Evolutionary conservation across 2,888 invertebrate species (phyloP).

Genomic region (Augochlorella aurata): DNA sequence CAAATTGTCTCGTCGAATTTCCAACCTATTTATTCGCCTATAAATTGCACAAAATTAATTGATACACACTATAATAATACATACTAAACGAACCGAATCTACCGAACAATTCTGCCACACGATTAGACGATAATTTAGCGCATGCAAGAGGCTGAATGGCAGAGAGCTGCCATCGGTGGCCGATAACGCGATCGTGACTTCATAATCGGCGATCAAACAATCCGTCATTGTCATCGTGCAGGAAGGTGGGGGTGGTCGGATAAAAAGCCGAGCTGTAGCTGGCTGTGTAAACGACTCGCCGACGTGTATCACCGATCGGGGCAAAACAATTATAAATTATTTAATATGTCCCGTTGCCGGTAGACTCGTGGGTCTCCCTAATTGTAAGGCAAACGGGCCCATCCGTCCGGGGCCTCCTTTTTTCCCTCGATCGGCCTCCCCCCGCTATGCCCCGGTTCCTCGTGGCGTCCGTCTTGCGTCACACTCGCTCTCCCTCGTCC

Average conservation of each 20-base stretch:
- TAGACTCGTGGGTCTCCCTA: slow-evolving; percentile 61
- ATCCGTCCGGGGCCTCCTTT: slow-evolving; percentile 59
- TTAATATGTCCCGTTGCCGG: slow-evolving; percentile 68
- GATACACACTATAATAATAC: too few relatives aligned
- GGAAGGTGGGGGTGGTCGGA: slow-evolving; percentile 14
- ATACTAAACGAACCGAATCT: too few relatives aligned
- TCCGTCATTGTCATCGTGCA: slow-evolving; percentile 68
- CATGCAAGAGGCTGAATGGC: not conserved
- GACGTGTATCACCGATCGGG: slow-evolving; percentile 63
- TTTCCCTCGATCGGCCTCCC: slow-evolving; percentile 52
- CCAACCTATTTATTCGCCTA: too few relatives aligned
- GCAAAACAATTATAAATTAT: slow-evolving; percentile 77
- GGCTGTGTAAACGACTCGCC: slow-evolving; percentile 70
- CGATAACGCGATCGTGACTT: slow-evolving; percentile 63
- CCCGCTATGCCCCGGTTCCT: slow-evolving; percentile 29
- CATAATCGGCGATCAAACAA: slow-evolving; percentile 67
- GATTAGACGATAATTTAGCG: too few relatives aligned
- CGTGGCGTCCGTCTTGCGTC: slow-evolving; percentile 30
- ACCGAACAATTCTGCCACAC: too few relatives aligned
- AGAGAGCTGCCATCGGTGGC: not conserved
- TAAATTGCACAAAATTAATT: too few relatives aligned
- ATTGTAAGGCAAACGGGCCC: slow-evolving; percentile 67
- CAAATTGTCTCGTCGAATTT: too few relatives aligned
- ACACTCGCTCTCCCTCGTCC: slow-evolving; percentile 15
- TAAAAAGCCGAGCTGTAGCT: slow-evolving; percentile 66